Percentiles rank a stretch among this genome's conserved stretches.
phyloP scores from a whole-genome alignment of 2,888 invertebrate genomes.

The Eudasyphora cyanicolor region DNA sequence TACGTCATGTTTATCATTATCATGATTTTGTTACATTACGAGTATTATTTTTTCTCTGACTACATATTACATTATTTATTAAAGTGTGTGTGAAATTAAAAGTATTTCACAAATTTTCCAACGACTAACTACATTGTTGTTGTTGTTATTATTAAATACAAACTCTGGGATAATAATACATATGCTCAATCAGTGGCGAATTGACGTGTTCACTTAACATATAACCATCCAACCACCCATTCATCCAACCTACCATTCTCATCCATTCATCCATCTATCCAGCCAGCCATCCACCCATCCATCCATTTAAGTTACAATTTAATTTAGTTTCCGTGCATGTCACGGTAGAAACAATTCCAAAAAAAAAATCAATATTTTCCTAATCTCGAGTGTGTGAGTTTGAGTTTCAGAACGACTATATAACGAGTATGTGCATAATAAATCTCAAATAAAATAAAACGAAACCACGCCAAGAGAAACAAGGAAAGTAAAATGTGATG shows the following conservation, averaged over 20 bases:
- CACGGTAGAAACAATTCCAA: neutral
- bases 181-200: too few species aligned
- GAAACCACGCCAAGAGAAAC: neutral
- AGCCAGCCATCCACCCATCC: neutral
- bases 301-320: conserved; percentile 6
- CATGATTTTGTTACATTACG: too few species aligned
- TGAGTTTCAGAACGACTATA: neutral
- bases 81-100: too few species aligned
- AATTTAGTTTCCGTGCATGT: conserved; percentile 15
- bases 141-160: neutral
- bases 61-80: too few species aligned
- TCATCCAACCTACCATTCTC: too few species aligned
- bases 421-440: neutral
- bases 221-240: too few species aligned
- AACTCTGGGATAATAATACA: neutral
- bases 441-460: neutral
- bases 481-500: neutral
- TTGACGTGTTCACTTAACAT: neutral
- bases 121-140: too few species aligned
- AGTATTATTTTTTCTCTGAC: too few species aligned
- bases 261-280: neutral
- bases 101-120: too few species aligned
- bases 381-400: neutral
- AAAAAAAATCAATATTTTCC: conserved; percentile 17
- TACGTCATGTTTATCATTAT: too few species aligned